These are phyloP conservation scores for Drosophila tropicalis DNA, from an alignment of 1,140 invertebrate genomes.

Conservation along the genomic window DNA sequence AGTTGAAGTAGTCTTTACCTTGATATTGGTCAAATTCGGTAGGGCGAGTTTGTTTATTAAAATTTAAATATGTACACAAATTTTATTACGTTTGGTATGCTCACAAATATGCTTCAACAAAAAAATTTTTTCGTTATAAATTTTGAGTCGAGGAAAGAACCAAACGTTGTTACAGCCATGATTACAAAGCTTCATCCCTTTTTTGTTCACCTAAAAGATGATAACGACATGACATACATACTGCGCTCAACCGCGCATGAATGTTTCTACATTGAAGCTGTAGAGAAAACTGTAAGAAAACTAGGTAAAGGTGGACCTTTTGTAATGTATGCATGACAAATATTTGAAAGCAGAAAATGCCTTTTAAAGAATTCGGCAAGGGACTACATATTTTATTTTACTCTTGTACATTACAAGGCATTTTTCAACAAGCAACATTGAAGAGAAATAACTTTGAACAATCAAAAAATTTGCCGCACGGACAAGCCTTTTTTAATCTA, in stretches of 20 bases:
- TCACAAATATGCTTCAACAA: too few relatives aligned
- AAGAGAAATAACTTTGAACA: constrained; percentile 9
- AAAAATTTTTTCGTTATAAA: too few relatives aligned
- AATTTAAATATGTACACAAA: too few relatives aligned
- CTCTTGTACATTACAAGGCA: constrained; percentile 64
- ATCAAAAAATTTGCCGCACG: constrained; percentile 5
- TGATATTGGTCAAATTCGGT: too few relatives aligned
- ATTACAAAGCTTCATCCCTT: constrained; percentile 48
- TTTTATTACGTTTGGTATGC: too few relatives aligned
- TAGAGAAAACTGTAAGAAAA: constrained; percentile 29
- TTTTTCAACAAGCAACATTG: constrained; percentile 34
- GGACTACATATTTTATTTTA: constrained; percentile 65
- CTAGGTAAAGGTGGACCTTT: constrained; percentile 30
- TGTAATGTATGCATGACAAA: constrained; percentile 55
- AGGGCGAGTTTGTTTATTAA: too few relatives aligned
- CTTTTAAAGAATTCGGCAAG: constrained; percentile 58
- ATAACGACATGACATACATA: constrained; percentile 26
- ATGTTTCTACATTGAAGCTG: constrained; percentile 29
- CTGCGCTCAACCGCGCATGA: constrained; percentile 24
- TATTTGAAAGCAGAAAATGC: constrained; percentile 63
- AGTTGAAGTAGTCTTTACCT: too few relatives aligned
- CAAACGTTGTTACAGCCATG: background rate
- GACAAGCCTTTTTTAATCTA: background rate
- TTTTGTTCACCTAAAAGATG: constrained; percentile 60
- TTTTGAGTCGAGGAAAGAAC: constrained; percentile 1